Base-by-base conservation (phyloP, 2,888 invertebrate genomes). In the Spodoptera littoralis region DNA sequence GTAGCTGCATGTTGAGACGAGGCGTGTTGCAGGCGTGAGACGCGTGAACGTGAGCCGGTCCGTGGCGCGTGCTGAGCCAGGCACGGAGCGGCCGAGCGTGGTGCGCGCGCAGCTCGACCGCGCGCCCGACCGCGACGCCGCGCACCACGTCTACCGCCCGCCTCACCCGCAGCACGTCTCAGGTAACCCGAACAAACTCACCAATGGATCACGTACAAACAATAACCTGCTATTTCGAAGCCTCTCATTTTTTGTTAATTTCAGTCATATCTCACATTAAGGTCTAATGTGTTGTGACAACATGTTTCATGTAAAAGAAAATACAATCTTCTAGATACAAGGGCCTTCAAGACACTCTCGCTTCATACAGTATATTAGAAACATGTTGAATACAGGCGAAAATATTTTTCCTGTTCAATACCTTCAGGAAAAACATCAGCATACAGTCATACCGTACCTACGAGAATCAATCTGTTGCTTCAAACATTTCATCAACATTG, bases 91-190 rank as follows among this genome's bases (percentile, higher is more conserved):
- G 81, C 93, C 93, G 62, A 93, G 93, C 87, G 94, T 93, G 80
- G 88, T 94, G 84, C 94, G 94, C 82, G 94, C 94, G 77, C 94
- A 94, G 80, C 91, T 93, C 65, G 94, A 94, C 87, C 93, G 92
- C 76, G 91, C 90, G 78, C 92, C 93, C 69, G 93, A 92, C 81
- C 89, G 92, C 65, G 92, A 92, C 82, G 90, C 90, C 76, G 90
- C 92, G 53, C 87, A 89, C 75, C 88, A 88, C 65, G 92, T 92
- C 57, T 91, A 92, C 84, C 90, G 92, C 81, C 88, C 91, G 79
- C 90, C 91, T 73, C 90, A 91, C 84, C 88, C 92, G 85, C 92
- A 90, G 65, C 92, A 88, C 82, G 90, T 89, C 82, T 92, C 93
- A 92, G 93, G 93, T 93, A 91, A 74, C 58, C 27, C 12, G 1